phyloP scores from a whole-genome alignment of 2,888 invertebrate species.

The Andricus curvator region DNA sequence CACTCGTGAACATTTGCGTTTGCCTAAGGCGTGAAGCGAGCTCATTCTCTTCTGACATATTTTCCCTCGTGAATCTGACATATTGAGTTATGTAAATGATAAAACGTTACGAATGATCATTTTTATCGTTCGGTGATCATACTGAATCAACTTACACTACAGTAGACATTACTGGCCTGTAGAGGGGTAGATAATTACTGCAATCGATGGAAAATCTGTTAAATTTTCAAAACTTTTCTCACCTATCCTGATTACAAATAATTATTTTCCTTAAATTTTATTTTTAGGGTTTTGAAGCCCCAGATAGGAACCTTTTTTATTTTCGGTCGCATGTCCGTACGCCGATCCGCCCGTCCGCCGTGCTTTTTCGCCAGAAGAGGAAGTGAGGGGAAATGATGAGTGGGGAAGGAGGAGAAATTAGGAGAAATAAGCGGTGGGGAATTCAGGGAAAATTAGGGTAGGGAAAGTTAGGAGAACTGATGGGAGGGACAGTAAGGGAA shows the following conservation, averaged over 20 bases:
- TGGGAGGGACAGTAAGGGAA: no score
- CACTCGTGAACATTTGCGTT: slow-evolving; percentile 36
- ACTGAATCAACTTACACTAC: neutral
- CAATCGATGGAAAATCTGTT: neutral
- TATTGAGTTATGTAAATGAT: slow-evolving; percentile 6
- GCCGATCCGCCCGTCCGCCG: no score
- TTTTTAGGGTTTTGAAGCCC: no score
- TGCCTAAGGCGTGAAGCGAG: slow-evolving; percentile 32
- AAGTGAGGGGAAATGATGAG: no score
- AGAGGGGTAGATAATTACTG: neutral
- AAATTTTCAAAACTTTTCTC: neutral
- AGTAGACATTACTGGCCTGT: neutral
- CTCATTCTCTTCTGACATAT: slow-evolving; percentile 33
- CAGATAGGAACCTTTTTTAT: no score
- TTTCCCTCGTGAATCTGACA: slow-evolving; percentile 14
- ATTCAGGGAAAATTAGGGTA: no score
- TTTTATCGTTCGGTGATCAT: neutral
- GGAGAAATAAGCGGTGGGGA: no score
- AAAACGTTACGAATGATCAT: neutral
- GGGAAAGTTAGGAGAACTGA: no score
- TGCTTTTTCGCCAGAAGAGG: no score
- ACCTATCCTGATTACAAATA: neutral
- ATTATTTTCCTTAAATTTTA: neutral
- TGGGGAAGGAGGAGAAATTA: no score
- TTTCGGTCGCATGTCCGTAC: no score